Evolutionary conservation across 2,888 invertebrate species (phyloP), one percentile per base, ranked within the genome.

Genomic region (Prenolepis imparis): DNA sequence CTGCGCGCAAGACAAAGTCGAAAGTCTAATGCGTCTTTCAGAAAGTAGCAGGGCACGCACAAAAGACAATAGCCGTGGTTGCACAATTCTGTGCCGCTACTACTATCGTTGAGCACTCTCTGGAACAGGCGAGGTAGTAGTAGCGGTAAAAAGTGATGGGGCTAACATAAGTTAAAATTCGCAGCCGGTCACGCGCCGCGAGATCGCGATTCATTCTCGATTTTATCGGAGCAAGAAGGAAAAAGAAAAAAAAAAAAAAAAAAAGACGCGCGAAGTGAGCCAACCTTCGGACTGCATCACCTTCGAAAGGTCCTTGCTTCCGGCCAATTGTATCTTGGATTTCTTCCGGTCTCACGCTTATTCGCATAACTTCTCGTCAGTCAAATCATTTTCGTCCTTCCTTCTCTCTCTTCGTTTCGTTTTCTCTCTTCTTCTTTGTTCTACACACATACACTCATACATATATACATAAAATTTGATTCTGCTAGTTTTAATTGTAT

Each of bases 321-420:
- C 91, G 90, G 89, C 89, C 87, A 89, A 90, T 90, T 90, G 90
- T 88, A 84, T 64, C 78, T 83, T 84, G 86, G 83, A 91, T 90
- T 86, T 87, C 88, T 91, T 91, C 91, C 91, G 89, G 91, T 91
- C 89, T 84, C 88, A 89, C 87, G 90, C 88, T 82, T n/a, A n/a
- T n/a, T 90, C 88, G 85, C 89, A 88, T 90, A 89, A 90, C 86
- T 91, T 87, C 86, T 86, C 89, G 72, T 74, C 73, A 57, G 59
- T 64, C 83, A 32, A 48, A 59, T 78, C 52, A 67, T 57, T 87
- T 59, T 66, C 86, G 68, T 86, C 1, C 48, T 9, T 52, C 32
- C 24, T 24, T 55, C 18, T 57, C 64, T 15, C n/a, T 66, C 32
- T 39, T 15, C 21, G 9, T 36, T 48, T 12, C 11, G 44, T n/a